Evolutionary conservation across 1,140 invertebrate genomes (phyloP).

Genomic region (Aethina tumida): DNA sequence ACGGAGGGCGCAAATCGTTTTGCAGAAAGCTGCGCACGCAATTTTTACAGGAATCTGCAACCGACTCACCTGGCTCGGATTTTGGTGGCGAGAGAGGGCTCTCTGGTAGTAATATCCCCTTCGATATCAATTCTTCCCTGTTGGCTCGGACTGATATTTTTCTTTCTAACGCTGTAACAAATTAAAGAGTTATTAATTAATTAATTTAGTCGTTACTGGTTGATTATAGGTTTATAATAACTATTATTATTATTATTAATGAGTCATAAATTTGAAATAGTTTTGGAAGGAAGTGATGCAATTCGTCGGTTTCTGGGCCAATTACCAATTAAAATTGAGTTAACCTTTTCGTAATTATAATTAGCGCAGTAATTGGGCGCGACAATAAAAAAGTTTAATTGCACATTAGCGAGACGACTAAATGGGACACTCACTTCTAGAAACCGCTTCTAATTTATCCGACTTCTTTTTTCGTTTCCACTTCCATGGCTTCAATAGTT

Average conservation of each 20-base stretch:
- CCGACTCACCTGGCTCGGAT: constrained; percentile 62
- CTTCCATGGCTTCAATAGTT: constrained; percentile 97
- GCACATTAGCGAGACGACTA: not conserved
- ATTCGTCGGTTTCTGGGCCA: not conserved
- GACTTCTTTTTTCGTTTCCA: constrained; percentile 99
- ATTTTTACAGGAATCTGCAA: not conserved
- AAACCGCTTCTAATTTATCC: constrained; percentile 92
- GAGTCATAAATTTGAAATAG: not conserved
- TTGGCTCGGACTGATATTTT: constrained; percentile 96
- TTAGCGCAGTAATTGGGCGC: not conserved
- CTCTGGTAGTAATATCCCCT: constrained; percentile 87
- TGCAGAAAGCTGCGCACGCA: no score
- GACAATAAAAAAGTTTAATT: constrained; percentile 2
- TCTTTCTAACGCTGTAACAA: constrained; percentile 79
- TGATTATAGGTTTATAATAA: no score
- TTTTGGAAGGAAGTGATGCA: not conserved
- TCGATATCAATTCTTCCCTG: constrained; percentile 92
- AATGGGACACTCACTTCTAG: constrained; percentile 77
- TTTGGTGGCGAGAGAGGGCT: constrained; percentile 66
- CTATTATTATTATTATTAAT: no score
- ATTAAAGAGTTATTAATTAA: constrained; percentile 20
- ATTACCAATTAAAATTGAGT: not conserved
- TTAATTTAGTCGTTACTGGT: not conserved
- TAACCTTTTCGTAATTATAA: not conserved
- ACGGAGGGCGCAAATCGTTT: no score